Percentiles rank a stretch among this genome's conserved stretches.
Conservation (phyloP, 2,888 invertebrate species). For the Bombylius major region DNA sequence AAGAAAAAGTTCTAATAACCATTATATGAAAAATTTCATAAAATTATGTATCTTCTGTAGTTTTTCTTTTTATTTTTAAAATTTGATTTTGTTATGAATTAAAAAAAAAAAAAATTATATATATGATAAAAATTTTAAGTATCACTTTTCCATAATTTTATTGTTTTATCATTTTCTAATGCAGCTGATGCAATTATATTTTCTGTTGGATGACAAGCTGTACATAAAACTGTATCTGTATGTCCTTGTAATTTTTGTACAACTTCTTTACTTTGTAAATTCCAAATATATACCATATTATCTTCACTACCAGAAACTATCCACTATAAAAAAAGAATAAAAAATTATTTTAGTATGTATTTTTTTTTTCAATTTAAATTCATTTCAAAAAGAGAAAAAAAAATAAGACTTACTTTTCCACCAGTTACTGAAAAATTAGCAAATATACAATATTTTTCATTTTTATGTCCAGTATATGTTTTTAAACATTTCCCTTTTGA, state of each 20-base stretch:
- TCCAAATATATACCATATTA: slow-evolving; percentile 98
- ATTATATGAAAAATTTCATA: too few species aligned
- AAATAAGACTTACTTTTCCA: slow-evolving; percentile 65
- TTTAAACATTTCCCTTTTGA: slow-evolving; percentile 97
- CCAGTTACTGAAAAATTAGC: slow-evolving; percentile 99
- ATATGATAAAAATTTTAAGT: slow-evolving; percentile 43
- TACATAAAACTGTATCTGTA: slow-evolving; percentile 90
- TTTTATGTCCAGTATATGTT: slow-evolving; percentile 95
- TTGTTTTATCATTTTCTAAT: slow-evolving; percentile 96
- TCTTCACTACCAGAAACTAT: slow-evolving; percentile 99
- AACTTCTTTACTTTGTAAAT: slow-evolving; percentile 97
- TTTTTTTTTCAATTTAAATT: too few species aligned
- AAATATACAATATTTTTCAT: slow-evolving; percentile 99
- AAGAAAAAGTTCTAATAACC: too few species aligned
- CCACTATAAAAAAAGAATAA: slow-evolving; percentile 55
- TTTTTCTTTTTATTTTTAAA: too few species aligned
- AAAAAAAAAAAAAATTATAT: too few species aligned
- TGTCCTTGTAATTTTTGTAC: slow-evolving; percentile 96
- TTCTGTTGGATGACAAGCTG: slow-evolving; percentile 97
- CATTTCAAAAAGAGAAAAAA: too few species aligned
- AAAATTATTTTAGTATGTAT: neutral
- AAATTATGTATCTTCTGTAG: too few species aligned
- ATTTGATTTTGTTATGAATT: too few species aligned
- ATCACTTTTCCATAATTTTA: slow-evolving; percentile 98
- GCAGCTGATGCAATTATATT: slow-evolving; percentile 99